Percentiles rank a stretch among this genome's conserved stretches.
phyloP scores from a whole-genome alignment of 2,113 vertebrate species.

The Acrocephalus kingi region DNA sequence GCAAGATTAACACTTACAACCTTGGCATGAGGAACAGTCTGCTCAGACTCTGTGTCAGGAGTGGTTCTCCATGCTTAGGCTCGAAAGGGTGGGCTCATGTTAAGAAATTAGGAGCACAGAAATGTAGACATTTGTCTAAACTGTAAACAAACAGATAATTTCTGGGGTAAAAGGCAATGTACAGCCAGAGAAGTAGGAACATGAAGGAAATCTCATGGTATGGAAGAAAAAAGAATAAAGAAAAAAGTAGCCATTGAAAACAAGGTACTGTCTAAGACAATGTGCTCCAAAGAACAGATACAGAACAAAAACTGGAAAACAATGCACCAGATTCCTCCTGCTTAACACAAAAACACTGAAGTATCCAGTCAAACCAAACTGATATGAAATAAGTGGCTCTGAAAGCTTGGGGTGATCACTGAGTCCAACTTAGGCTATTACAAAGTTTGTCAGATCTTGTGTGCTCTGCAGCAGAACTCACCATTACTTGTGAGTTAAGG shows the following conservation, averaged over 20 bases:
- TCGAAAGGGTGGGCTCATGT: not conserved
- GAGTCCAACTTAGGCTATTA: not conserved
- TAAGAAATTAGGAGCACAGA: not conserved
- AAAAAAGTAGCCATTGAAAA: not conserved
- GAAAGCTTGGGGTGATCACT: not conserved
- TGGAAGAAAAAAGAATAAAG: not conserved
- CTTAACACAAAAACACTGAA: not conserved
- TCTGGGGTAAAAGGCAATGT: not conserved
- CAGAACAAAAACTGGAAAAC: not conserved
- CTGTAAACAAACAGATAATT: constrained; percentile 48
- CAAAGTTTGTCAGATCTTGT: not conserved
- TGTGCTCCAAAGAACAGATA: not conserved
- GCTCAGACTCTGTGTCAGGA: not conserved
- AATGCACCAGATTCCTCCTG: not conserved
- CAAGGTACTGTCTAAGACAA: not conserved
- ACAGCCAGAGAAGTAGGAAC: not conserved
- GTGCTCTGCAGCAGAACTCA: not conserved
- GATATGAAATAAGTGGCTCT: not conserved
- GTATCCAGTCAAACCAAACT: not conserved
- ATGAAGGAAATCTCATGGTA: not conserved
- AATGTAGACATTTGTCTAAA: constrained; percentile 24
- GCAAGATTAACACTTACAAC: constrained; percentile 63
- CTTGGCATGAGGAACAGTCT: constrained; percentile 46
- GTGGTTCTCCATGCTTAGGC: not conserved
- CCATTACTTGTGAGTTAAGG: not conserved